phyloP scores from a whole-genome alignment of 1,140 invertebrate species.

The Planococcus citri region DNA sequence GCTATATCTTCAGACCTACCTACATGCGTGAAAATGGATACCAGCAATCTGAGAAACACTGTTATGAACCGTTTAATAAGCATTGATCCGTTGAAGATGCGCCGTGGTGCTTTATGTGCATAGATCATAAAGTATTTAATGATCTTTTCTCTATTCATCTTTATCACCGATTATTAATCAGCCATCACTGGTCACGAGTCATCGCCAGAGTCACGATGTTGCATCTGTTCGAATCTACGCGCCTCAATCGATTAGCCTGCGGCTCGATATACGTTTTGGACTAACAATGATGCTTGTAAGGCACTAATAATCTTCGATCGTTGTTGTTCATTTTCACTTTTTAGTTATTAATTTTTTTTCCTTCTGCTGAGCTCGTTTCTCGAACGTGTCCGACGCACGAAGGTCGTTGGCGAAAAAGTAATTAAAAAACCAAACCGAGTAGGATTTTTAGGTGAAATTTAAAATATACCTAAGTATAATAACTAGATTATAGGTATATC shows the following conservation, averaged over 20 bases:
- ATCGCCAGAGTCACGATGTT: neutral
- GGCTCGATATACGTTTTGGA: neutral
- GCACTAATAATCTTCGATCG: neutral
- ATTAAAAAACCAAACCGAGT: neutral
- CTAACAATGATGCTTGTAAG: neutral
- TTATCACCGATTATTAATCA: conserved; percentile 4
- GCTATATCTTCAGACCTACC: too few relatives aligned
- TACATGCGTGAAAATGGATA: neutral
- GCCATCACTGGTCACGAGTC: neutral
- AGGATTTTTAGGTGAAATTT: too few relatives aligned
- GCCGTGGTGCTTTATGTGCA: neutral
- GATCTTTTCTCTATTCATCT: neutral
- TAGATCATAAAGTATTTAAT: neutral
- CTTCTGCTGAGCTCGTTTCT: too few relatives aligned
- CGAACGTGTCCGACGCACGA: neutral
- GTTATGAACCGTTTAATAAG: neutral
- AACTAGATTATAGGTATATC: neutral
- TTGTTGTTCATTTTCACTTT: neutral
- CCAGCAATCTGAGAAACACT: neutral
- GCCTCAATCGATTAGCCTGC: neutral
- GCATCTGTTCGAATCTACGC: neutral
- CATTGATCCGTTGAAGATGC: neutral
- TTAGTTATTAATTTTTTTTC: neutral
- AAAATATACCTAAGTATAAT: neutral
- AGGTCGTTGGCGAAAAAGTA: neutral